These are phyloP conservation scores for Porites lobata DNA, from an alignment of 92 coral and sea anemone genomes.

Conservation along the genomic window DNA sequence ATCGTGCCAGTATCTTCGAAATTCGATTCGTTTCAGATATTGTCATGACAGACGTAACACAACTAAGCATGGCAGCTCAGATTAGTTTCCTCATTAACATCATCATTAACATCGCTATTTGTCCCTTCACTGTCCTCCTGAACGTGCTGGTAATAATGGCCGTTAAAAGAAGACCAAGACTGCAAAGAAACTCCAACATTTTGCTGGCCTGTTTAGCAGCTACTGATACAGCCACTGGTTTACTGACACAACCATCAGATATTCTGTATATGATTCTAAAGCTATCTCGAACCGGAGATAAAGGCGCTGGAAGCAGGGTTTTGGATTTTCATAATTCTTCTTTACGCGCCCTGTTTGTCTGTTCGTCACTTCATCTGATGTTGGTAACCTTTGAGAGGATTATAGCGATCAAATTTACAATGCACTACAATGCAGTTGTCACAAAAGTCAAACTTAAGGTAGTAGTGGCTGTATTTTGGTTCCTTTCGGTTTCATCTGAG, in stretches of 20 bases:
- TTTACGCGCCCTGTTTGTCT: not conserved
- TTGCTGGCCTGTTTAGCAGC: conserved; percentile 28
- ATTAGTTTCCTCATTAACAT: not conserved
- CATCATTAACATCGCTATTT: not conserved
- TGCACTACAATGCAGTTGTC: not conserved
- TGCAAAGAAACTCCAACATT: conserved; percentile 16
- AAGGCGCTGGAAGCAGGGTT: not conserved
- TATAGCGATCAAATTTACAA: not conserved
- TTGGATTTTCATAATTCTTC: not conserved
- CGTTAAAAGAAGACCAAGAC: conserved; percentile 31
- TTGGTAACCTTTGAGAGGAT: conserved; percentile 21
- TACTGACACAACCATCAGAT: not conserved
- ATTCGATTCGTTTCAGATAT: not conserved
- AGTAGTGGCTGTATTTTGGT: not conserved
- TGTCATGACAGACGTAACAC: not conserved
- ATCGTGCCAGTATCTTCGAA: no score
- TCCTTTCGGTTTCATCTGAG: not conserved
- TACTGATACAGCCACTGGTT: not conserved
- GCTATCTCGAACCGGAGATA: no score
- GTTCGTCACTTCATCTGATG: conserved; percentile 8
- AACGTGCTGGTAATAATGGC: conserved; percentile 34
- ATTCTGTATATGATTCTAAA: not conserved
- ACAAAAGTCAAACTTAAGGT: conserved; percentile 1
- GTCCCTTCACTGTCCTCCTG: conserved; percentile 23
- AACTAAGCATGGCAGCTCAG: not conserved